Conservation (phyloP, 2,113 vertebrate genomes). For the Ramphastos sulfuratus region DNA sequence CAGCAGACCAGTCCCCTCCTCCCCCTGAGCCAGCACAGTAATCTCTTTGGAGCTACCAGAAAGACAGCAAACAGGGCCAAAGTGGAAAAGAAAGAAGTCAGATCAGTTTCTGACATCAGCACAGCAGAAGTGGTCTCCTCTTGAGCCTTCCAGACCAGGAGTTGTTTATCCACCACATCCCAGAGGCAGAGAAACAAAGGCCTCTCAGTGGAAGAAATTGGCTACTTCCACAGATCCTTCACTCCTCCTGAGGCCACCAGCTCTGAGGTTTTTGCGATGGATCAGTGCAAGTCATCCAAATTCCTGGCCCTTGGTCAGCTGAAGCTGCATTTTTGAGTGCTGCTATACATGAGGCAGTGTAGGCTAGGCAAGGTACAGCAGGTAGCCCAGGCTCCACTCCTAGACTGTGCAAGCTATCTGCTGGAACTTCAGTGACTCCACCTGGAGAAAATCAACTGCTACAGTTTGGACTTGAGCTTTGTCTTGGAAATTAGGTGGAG, state of each 20-base stretch:
- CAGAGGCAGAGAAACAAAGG: background rate
- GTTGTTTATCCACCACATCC: background rate
- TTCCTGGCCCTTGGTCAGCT: background rate
- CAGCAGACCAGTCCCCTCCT: background rate
- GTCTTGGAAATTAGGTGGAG: background rate
- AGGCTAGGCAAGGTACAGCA: background rate
- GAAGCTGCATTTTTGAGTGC: background rate
- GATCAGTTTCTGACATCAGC: background rate
- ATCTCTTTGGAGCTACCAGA: background rate
- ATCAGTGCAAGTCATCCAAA: background rate
- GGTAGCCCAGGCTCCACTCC: background rate
- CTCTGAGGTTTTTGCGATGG: background rate
- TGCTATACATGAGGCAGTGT: background rate
- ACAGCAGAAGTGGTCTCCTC: background rate
- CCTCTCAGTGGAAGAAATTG: background rate
- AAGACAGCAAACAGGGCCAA: background rate
- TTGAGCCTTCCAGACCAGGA: rapidly evolving
- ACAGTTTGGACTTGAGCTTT: background rate
- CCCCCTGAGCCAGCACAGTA: background rate
- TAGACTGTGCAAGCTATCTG: background rate
- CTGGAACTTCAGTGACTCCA: background rate
- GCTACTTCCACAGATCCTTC: background rate
- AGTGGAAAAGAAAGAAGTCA: background rate
- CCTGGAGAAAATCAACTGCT: background rate
- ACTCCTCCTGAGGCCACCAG: background rate